Evolutionary conservation across 2,113 vertebrate genomes (phyloP).

Genomic region (Scortum barcoo): DNA sequence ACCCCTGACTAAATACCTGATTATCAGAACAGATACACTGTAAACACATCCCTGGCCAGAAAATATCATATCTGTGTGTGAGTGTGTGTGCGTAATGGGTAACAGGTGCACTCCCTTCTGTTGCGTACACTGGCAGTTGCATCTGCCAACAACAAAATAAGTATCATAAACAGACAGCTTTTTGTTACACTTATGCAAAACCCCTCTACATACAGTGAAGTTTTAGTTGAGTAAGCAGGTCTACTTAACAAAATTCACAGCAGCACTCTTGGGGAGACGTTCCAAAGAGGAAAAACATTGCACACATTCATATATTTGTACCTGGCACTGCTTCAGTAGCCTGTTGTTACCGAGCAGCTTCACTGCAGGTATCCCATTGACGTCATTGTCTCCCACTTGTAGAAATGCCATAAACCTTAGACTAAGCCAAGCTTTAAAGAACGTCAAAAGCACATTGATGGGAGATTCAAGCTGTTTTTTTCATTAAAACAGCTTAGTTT

Average conservation of each 20-base stretch:
- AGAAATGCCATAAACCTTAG: constrained; percentile 57
- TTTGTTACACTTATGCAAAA: constrained; percentile 16
- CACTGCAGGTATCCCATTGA: constrained; percentile 65
- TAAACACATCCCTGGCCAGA: constrained; percentile 53
- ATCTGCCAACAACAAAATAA: constrained; percentile 54
- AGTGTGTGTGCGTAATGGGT: constrained; percentile 46
- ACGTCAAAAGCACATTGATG: constrained; percentile 21
- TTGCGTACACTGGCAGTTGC: constrained; percentile 31
- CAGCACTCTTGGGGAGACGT: neutral
- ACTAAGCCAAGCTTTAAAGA: constrained; percentile 48
- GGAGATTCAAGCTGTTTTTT: constrained; percentile 36
- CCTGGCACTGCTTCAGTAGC: constrained; percentile 53
- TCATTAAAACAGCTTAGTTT: constrained; percentile 25
- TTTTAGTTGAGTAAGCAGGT: constrained; percentile 3
- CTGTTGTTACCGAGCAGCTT: constrained; percentile 46
- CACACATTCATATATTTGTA: constrained; percentile 30
- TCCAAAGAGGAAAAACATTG: constrained; percentile 10
- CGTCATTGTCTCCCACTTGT: constrained; percentile 57
- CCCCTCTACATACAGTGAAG: neutral
- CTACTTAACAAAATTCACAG: constrained; percentile 8
- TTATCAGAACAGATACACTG: constrained; percentile 59
- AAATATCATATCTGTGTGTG: constrained; percentile 27
- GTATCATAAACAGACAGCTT: constrained; percentile 20
- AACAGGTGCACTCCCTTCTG: constrained; percentile 67
- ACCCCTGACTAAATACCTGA: constrained; percentile 64